Base-by-base conservation (phyloP, 2,888 invertebrate genomes). In the Lasioglossum oenotherae region DNA sequence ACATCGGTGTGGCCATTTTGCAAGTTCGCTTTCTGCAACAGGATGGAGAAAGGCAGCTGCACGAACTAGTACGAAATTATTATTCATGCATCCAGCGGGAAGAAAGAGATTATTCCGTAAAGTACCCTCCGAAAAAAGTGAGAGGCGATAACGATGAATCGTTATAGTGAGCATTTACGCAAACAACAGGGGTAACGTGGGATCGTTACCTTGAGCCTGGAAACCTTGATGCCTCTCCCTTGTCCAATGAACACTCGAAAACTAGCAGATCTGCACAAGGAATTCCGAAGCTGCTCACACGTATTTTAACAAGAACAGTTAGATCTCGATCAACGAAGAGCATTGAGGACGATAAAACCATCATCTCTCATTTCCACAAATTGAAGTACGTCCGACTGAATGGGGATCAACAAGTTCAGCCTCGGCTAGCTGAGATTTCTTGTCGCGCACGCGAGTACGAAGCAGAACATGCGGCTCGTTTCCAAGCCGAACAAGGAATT, bases 401-500 rank as follows among this genome's bases (percentile, higher is more conserved):
- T 44, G 38, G 19, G 57, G 41, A 78, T 78, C 53, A 53, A 76
- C 60, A 44, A 57, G 69, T 78, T 71, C 53, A 16, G 16, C 8
- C 19, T 5, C 3, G 71, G 12, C 49, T 57, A 31, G 69, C 27
- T n/a, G 16, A 44, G 41, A 53, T 53, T 41, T 16, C 31, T 27
- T 27, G 44, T 27, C 67, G 31, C 73, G 60, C 71, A 64, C 69
- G 67, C 67, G 69, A 76, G 49, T 53, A 35, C 69, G 64, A 14
- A 74, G 49, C 27, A 35, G 49, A 57, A 38, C 35, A 69, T 72
- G 81, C 79, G 72, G 77, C 73, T 83, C 72, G 81, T 77, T 89
- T 85, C 83, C 85, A 73, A 84, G 84, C 74, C 84, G 92, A 90
- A 91, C 89, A 87, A 92, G 93, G 93, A 94, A 94, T 94, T 93